phyloP scores from a whole-genome alignment of 2,113 vertebrate species.

The Phyllopteryx taeniolatus region DNA sequence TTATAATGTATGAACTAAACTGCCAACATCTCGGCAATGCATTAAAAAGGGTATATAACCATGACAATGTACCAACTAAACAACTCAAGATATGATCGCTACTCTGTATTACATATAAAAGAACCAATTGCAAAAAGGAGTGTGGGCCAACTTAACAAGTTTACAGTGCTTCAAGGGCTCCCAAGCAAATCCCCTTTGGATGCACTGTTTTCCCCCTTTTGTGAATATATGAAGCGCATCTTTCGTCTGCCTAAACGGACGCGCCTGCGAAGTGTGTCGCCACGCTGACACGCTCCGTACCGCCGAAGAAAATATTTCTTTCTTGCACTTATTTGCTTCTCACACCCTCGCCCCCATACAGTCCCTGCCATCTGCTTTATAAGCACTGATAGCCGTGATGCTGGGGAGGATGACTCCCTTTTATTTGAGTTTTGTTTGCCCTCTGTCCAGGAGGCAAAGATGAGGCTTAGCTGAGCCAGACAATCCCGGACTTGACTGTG shows the following conservation, averaged over 20 bases:
- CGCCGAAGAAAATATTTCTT: slow-evolving; percentile 52
- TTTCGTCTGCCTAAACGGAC: neutral
- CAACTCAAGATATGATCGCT: neutral
- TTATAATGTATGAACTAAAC: too few species aligned
- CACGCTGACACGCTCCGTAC: slow-evolving; percentile 42
- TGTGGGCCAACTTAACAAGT: neutral
- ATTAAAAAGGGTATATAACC: too few species aligned
- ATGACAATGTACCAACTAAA: too few species aligned
- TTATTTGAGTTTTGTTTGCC: slow-evolving; percentile 55
- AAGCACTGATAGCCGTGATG: slow-evolving; percentile 59
- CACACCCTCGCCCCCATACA: slow-evolving; percentile 45
- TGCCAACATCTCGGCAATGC: too few species aligned
- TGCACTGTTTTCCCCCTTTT: neutral
- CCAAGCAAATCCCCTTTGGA: neutral
- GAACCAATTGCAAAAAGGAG: too few species aligned
- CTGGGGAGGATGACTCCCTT: slow-evolving; percentile 46
- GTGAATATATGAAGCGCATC: neutral
- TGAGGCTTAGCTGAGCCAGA: slow-evolving; percentile 34
- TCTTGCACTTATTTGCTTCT: slow-evolving; percentile 55
- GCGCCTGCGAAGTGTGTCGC: slow-evolving; percentile 28
- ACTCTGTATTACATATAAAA: neutral
- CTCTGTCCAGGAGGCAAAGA: slow-evolving; percentile 56
- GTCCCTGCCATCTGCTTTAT: slow-evolving; percentile 49
- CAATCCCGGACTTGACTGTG: slow-evolving; percentile 19
- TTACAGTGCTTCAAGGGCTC: neutral